Evolutionary conservation across 1,140 invertebrate species (phyloP).

Genomic region (Gonioctena quinquepunctata): DNA sequence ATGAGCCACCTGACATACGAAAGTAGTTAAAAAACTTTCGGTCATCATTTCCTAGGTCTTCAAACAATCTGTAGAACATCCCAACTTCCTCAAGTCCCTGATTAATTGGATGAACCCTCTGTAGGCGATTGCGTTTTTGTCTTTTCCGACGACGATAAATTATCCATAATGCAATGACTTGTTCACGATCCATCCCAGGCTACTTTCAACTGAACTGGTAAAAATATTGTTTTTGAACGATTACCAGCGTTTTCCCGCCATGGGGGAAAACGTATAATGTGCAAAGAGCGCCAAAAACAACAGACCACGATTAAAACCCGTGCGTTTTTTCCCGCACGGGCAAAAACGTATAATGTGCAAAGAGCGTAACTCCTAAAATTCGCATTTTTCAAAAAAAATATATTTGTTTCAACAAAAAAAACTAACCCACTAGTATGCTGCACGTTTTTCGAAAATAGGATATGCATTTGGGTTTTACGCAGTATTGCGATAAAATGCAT

Average conservation of each 20-base stretch:
- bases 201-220: not conserved
- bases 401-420: no score
- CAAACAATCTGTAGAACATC: slow-evolving; percentile 10
- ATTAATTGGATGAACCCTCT: slow-evolving; percentile 12
- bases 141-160: slow-evolving; percentile 11
- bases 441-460: no score
- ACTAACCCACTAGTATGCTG: no score
- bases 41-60: slow-evolving; percentile 7
- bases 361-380: no score
- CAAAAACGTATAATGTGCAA: slow-evolving; percentile 15
- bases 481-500: no score
- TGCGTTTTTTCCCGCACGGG: not conserved
- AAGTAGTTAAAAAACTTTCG: slow-evolving; percentile 15
- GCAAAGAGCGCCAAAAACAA: no score
- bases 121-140: not conserved
- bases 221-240: not conserved
- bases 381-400: no score
- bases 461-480: no score
- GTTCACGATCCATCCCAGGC: not conserved
- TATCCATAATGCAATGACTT: slow-evolving; percentile 11
- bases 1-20: not conserved
- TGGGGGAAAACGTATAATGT: slow-evolving; percentile 3
- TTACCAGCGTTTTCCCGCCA: no score
- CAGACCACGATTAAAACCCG: not conserved
- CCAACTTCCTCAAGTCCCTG: slow-evolving; percentile 10